Base-by-base conservation (phyloP, 2,113 vertebrate genomes). In the Alouatta palliata region DNA sequence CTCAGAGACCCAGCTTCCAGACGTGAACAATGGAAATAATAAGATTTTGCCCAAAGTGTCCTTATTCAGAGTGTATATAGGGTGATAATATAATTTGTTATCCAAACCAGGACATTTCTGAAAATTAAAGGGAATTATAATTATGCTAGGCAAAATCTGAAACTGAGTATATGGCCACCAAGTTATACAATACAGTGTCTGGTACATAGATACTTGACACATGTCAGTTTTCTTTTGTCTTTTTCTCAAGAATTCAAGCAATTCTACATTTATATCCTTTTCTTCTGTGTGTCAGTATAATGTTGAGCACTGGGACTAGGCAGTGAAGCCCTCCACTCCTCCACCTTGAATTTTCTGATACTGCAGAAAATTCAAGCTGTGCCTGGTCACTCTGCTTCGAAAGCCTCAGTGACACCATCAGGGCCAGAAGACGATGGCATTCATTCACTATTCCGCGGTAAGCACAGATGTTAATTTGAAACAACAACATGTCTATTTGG, bases 401-500 rank as follows among this genome's bases (percentile, higher is more conserved):
- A 70, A 52, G 77, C 49, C 52, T 7, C 35, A 21, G 37, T 79
- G 93, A 85, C n/a, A 82, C 40, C 95, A 81, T 79, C 47, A 27
- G 30, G 77, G 32, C 83, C 83, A 52, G 95, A 96, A 91, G 80
- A 71, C 97, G 90, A 82, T 95, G 96, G 25, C 71, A 95, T 73
- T 80, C 71, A 95, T 70, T 80, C 40, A 94, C 45, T n/a, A 64
- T 94, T 97, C 96, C 43, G 89, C 87, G 58, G 0, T 87, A 73
- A 71, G 90, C 70, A 64, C 77, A 97, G 49, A 90, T 94, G 95
- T 82, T 49, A 95, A 83, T 49, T 81, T 32, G 43, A 97, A 97
- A 95, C 66, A 97, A 92, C 58, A 97, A 25, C 83, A 89, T 96
- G 98, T 97, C 80, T 97, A 32, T 91, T 80, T 12, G 54, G 91